phyloP scores from a whole-genome alignment of 2,113 vertebrate species.

The Periophthalmus modestus region DNA sequence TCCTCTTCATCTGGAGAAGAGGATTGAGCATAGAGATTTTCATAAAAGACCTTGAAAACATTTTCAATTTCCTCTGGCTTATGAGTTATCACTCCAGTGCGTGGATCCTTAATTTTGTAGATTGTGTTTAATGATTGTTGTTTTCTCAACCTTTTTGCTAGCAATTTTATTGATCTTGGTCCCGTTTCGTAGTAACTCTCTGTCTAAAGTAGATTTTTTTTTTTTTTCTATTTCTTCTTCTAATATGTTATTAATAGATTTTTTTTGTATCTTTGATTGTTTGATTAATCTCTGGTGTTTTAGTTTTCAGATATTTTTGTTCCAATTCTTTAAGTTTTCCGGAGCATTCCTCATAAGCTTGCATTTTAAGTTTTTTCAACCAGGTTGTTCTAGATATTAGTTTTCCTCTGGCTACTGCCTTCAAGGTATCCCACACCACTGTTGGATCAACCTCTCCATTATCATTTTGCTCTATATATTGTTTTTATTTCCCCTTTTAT shows the following conservation, averaged over 20 bases:
- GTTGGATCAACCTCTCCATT: no score
- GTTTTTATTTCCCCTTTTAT: no score
- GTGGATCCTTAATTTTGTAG: neutral
- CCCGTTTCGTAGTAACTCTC: no score
- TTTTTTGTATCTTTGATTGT: neutral
- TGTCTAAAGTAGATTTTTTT: neutral
- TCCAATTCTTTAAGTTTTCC: no score
- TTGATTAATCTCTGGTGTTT: neutral
- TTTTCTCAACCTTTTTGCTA: neutral
- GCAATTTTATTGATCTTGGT: neutral
- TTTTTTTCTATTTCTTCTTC: neutral
- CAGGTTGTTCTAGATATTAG: no score
- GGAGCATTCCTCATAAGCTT: no score
- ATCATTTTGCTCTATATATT: no score
- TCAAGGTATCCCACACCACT: no score
- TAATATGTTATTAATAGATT: neutral
- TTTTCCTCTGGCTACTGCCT: no score
- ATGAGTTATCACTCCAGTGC: neutral
- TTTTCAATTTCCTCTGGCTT: neutral
- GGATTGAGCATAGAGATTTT: neutral
- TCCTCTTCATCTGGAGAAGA: neutral
- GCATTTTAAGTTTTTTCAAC: no score
- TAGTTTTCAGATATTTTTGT: no score
- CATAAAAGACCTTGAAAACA: neutral
- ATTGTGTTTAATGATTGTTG: slow-evolving; percentile 4